Evolutionary conservation across 2,113 vertebrate species (phyloP).

Genomic region (Epinephelus fuscoguttatus): DNA sequence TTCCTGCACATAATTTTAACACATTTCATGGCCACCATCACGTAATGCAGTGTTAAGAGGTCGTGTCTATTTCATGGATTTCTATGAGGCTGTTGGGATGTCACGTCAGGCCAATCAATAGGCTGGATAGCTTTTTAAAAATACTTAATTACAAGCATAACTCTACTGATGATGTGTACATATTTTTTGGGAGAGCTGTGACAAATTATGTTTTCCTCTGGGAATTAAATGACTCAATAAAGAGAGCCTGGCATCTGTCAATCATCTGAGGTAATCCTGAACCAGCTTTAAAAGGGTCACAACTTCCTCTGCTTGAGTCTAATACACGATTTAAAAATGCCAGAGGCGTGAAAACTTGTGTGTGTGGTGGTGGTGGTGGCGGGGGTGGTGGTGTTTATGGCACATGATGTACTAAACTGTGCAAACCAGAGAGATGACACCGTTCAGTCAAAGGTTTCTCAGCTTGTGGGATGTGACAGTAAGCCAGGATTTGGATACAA

Average conservation of each 20-base stretch:
- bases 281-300: conserved; percentile 17
- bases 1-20: too few species aligned
- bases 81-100: too few species aligned
- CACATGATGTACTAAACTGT: background rate
- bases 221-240: conserved; percentile 7
- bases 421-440: conserved; percentile 16
- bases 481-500: conserved; percentile 13
- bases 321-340: conserved; percentile 21
- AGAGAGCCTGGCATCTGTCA: conserved; percentile 36
- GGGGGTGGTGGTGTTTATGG: background rate
- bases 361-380: too few species aligned
- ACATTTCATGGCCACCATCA: too few species aligned
- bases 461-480: conserved; percentile 5
- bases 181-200: background rate
- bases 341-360: conserved; percentile 1
- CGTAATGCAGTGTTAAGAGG: too few species aligned
- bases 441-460: background rate
- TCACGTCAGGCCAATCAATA: too few species aligned
- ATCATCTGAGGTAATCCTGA: conserved; percentile 36
- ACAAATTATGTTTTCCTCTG: conserved; percentile 19
- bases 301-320: conserved; percentile 6
- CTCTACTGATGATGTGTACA: background rate
- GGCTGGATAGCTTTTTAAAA: background rate
- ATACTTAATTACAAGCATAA: background rate
- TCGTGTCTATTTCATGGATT: too few species aligned